phyloP scores from a whole-genome alignment of 2,113 vertebrate species.

The Pan troglodytes region NHGRI_mPanTro3-v2.1_pri NC_072410.2:112440001-112440500 shows the following conservation, averaged over 20 bases:
- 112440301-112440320: not conserved
- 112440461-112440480: conserved; percentile 94
- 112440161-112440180: fast-evolving
- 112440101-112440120: not conserved
- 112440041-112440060: too few relatives aligned
- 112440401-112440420: fast-evolving
- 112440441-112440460: conserved; percentile 71
- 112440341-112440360: not conserved
- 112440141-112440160: not conserved
- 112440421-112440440: fast-evolving
- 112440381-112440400: fast-evolving
- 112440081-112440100: not conserved
- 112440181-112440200: too few relatives aligned
- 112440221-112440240: not conserved
- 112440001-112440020: not conserved
- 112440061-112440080: not conserved
- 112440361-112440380: not conserved
- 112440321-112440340: not conserved
- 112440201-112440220: fast-evolving
- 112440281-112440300: not conserved
- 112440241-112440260: not conserved
- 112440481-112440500: conserved; percentile 93
- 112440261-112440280: not conserved
- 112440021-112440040: not conserved
- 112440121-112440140: not conserved